These are phyloP conservation scores for Gopherus evgoodei DNA, from an alignment of 2,113 vertebrate genomes.

Conservation along the genomic window DNA sequence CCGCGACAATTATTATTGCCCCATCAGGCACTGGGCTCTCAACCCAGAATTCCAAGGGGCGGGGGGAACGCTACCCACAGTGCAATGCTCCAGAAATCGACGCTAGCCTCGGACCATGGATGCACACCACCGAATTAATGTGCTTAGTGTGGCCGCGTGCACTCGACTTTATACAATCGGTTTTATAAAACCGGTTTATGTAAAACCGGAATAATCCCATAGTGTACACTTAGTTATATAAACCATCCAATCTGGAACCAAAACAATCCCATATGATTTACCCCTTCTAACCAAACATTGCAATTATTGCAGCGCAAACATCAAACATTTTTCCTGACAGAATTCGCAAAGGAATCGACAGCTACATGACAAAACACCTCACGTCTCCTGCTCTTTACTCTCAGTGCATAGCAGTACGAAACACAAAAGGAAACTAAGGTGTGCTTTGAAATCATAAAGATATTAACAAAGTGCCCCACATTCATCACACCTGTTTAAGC, in stretches of 20 bases:
- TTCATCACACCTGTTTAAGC: not conserved
- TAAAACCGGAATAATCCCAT: too few species aligned
- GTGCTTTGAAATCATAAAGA: not conserved
- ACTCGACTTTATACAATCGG: too few species aligned
- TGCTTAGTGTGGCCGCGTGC: too few species aligned
- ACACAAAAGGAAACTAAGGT: not conserved
- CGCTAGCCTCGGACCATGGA: too few species aligned
- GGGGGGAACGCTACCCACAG: too few species aligned
- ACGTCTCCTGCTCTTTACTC: not conserved
- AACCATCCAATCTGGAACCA: not conserved
- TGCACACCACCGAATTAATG: too few species aligned
- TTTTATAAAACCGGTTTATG: too few species aligned
- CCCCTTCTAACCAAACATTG: not conserved
- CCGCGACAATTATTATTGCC: too few species aligned
- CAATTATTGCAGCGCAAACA: rapidly evolving
- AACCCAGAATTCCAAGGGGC: too few species aligned
- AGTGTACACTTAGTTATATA: not conserved
- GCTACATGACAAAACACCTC: not conserved
- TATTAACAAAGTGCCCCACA: not conserved
- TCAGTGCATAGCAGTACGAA: not conserved
- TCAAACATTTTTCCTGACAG: not conserved
- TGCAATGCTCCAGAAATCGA: too few species aligned
- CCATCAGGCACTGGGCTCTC: too few species aligned
- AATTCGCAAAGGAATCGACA: not conserved
- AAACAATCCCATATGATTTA: not conserved